Base-by-base conservation (phyloP, 2,113 vertebrate genomes). In the Puma concolor region DNA sequence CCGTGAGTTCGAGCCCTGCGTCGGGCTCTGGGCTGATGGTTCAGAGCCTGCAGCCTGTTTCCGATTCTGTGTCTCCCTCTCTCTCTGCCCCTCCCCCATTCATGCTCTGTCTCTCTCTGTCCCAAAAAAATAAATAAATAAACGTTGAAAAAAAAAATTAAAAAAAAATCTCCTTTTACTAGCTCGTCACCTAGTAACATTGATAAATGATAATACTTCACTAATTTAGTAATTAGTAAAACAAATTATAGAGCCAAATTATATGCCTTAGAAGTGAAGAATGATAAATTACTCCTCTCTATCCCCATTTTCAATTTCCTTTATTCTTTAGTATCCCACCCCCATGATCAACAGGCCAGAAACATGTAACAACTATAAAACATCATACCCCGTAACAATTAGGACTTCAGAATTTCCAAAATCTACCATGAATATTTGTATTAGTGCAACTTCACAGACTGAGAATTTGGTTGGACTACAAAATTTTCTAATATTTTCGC, bases 381-480 rank as follows among this genome's bases (percentile, higher is more conserved):
- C 72, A 96, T 86, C 98, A 95, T 99, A 99, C 99, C 99, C 98
- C 95, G 98, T 87, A 66, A 98, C 96, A 97, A 93, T 95, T 0
- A 99, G 69, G 77, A 88, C 98, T 95, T 99, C 97, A 29, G 98
- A 98, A 97, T 98, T 98, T 91, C 99, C 99, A 94, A 98, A 98
- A 97, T 99, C 99, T 33, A 98, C 89, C 88, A 99, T 98, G 98
- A 99, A 99, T 91, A 99, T 98, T 93, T 97, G 88, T 69, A 99
- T 81, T 36, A 97, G 88, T 41, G 98, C 97, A 87, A 99, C 97
- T 97, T 99, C 98, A 92, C 81, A 19, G 94, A 99, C 99, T 71
- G 60, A 97, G 86, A 99, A 99, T 97, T 96, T 97, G 90, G 94
- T 1, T 92, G 97, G 82, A 97, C 79, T 95, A 99, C 97, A 52